Base-by-base conservation (phyloP, 1,140 invertebrate species). In the Nylanderia fulva region DNA sequence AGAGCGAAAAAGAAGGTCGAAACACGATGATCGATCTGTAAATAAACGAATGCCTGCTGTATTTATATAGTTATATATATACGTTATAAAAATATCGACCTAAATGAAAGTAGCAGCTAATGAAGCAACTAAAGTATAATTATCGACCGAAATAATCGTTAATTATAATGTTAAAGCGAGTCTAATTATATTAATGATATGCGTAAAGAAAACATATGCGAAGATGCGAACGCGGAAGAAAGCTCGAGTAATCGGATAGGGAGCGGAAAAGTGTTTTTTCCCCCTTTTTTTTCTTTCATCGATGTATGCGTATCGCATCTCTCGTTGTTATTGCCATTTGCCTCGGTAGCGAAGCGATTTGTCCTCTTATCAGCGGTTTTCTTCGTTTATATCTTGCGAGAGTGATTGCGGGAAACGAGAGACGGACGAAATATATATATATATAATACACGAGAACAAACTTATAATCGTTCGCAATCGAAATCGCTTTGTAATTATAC, bases 1-100 rank as follows among this genome's bases (percentile, higher is more conserved):
- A 90, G 85, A 88, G 36, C 61, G 69, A 74, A 42, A 3, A 33
- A 29, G 9, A 36, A 45, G 36, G 64, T 33, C 29, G 27, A 77
- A 29, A 45, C 48, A 27, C 48, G 63, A 76, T 64, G 56, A 91
- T 84, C 74, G 88, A 85, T 61, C 89, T 93, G 91, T 94, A 93
- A 94, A 94, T 85, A 94, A 94, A 87, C 86, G 91, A 90, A 88
- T 93, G 93, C 69, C 86, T 93, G 92, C 86, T 92, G 90, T 93
- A 94, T 94, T 92, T 93, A 93, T 94, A 92, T 88, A 92, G 66
- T 88, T 91, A 91, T 88, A 90, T 75, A 88, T 77, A 75, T 85
- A n/a, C n/a, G n/a, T n/a, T n/a, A n/a, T 85, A 84, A 90, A 87
- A 82, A 84, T 86, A 84, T 77, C 63, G 84, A 85, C n/a, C 71